Evolutionary conservation across 2,113 vertebrate genomes (phyloP).

Genomic region (Otocyon megalotis): DNA sequence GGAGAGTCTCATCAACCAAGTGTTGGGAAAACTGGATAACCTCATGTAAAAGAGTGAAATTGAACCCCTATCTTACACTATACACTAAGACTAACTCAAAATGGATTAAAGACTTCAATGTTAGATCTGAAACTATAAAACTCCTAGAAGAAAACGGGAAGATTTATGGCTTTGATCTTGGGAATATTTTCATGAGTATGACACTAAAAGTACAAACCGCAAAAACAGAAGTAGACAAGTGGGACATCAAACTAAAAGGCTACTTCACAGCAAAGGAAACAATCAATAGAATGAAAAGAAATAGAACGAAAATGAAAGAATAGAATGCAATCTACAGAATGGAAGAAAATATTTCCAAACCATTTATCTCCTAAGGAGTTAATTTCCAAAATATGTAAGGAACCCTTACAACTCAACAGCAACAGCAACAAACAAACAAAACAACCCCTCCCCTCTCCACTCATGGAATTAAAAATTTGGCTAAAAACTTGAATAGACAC

Average conservation of each 20-base stretch:
- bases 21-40: background rate
- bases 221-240: background rate
- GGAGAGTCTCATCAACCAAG: background rate
- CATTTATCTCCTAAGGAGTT: background rate
- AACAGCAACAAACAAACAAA: background rate
- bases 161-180: background rate
- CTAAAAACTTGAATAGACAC: background rate
- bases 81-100: background rate
- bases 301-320: too few species aligned
- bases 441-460: background rate
- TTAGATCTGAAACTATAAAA: background rate
- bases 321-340: background rate
- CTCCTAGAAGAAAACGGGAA: background rate
- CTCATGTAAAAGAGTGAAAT: background rate
- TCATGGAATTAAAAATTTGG: background rate
- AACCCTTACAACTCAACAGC: background rate
- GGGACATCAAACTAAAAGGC: background rate
- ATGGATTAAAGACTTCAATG: background rate
- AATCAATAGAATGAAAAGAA: background rate
- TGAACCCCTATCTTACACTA: background rate
- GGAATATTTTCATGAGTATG: background rate
- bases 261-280: background rate
- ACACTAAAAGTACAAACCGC: background rate
- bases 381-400: background rate
- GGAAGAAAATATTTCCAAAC: background rate